Percentiles rank a stretch among this genome's conserved stretches.
These are phyloP conservation scores for Taphrorychus bicolor DNA, from an alignment of 2,888 invertebrate genomes.

Conservation along the genomic window DNA sequence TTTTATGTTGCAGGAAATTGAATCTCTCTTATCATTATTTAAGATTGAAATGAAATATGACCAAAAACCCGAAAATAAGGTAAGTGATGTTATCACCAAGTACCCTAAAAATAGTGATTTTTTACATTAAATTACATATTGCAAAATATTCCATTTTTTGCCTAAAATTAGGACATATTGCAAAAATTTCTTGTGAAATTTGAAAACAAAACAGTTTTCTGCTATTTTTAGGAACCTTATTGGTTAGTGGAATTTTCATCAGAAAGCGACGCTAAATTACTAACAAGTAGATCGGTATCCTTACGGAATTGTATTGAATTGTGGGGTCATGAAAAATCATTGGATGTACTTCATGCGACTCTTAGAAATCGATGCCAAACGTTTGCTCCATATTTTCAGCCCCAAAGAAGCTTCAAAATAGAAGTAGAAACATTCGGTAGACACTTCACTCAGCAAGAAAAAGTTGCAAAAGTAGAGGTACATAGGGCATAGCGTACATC, in stretches of 20 bases:
- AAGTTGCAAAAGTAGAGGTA: slow-evolving; percentile 87
- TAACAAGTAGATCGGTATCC: slow-evolving; percentile 83
- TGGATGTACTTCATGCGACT: slow-evolving; percentile 68
- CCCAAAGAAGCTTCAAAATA: slow-evolving; percentile 77
- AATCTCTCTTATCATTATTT: slow-evolving; percentile 73
- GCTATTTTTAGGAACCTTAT: slow-evolving; percentile 72
- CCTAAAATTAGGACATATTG: too few relatives aligned
- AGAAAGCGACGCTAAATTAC: slow-evolving; percentile 72
- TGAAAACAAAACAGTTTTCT: too few relatives aligned
- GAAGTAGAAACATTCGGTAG: slow-evolving; percentile 90
- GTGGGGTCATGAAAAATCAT: slow-evolving; percentile 73
- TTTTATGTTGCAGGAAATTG: slow-evolving; percentile 73
- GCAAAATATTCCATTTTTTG: too few relatives aligned
- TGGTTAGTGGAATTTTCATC: slow-evolving; percentile 81
- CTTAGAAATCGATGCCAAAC: slow-evolving; percentile 64
- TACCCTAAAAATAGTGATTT: too few relatives aligned
- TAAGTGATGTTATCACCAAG: too few relatives aligned
- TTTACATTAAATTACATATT: too few relatives aligned
- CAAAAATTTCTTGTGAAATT: too few relatives aligned
- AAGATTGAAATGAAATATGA: slow-evolving; percentile 67
- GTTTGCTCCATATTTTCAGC: slow-evolving; percentile 60
- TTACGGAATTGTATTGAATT: slow-evolving; percentile 81
- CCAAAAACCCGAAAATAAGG: slow-evolving; percentile 60
- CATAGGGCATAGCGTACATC: too few relatives aligned
- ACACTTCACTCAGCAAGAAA: slow-evolving; percentile 80